A percentile compares a stretch with the other conserved stretches of the same genome.
These are phyloP conservation scores for Agrotis clavis DNA, from an alignment of 2,888 invertebrate species.

Conservation along the genomic window DNA sequence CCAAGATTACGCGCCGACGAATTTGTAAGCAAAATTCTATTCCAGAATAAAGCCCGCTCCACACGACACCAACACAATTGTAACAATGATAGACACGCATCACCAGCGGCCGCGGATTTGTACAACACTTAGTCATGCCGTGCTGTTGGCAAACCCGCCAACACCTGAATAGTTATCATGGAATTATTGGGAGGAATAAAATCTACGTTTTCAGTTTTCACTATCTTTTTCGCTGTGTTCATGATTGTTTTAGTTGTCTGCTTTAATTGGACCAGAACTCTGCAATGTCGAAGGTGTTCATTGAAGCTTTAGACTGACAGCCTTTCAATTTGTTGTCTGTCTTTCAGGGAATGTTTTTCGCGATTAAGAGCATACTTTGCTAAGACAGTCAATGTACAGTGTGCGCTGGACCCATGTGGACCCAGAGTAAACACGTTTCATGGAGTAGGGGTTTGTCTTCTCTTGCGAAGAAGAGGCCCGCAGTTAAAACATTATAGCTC, in stretches of 20 bases:
- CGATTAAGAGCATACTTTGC: no score
- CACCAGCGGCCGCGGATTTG: slow-evolving; percentile 56
- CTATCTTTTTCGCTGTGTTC: neutral
- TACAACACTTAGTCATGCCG: slow-evolving; percentile 61
- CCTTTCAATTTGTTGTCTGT: neutral
- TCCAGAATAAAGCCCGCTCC: slow-evolving; percentile 67
- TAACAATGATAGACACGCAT: slow-evolving; percentile 72
- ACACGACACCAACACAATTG: slow-evolving; percentile 74
- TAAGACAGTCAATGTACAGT: no score
- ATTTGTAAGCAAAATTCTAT: slow-evolving; percentile 55
- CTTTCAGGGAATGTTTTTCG: neutral
- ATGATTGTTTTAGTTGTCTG: no score
- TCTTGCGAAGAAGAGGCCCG: neutral
- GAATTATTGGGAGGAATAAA: slow-evolving; percentile 62
- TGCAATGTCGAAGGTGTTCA: neutral
- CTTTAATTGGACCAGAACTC: neutral
- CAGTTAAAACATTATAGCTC: neutral
- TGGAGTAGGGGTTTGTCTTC: neutral
- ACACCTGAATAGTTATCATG: slow-evolving; percentile 67
- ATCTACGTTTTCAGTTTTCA: slow-evolving; percentile 10
- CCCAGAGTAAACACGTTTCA: neutral
- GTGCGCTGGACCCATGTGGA: neutral
- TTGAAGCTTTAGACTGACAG: neutral
- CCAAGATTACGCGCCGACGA: slow-evolving; percentile 41
- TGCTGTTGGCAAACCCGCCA: slow-evolving; percentile 61